Conservation (phyloP, 1,140 invertebrate genomes). For the Calosoma granatense region DNA sequence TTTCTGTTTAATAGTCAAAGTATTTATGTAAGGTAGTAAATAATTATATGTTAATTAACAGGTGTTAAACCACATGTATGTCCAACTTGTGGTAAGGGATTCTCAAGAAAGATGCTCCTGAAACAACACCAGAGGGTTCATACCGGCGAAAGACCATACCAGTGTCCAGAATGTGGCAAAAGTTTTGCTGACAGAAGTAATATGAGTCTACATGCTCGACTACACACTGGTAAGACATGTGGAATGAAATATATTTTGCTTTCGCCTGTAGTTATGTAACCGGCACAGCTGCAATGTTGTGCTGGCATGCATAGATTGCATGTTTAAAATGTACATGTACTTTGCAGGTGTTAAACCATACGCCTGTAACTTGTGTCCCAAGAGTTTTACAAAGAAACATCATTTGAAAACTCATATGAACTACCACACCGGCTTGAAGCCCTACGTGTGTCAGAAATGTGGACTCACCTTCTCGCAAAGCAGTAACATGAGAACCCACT, state of each 20-base stretch:
- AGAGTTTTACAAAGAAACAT: slow-evolving; percentile 80
- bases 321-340: not conserved
- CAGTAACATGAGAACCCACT: slow-evolving; percentile 69
- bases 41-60: too few relatives aligned
- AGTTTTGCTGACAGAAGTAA: slow-evolving; percentile 74
- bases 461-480: slow-evolving; percentile 64
- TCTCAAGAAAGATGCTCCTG: slow-evolving; percentile 71
- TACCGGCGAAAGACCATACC: slow-evolving; percentile 66
- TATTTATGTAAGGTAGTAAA: too few relatives aligned
- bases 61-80: slow-evolving; percentile 80
- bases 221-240: slow-evolving; percentile 58
- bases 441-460: slow-evolving; percentile 64
- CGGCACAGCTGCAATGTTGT: not conserved
- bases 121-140: slow-evolving; percentile 70
- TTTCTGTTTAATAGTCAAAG: too few relatives aligned
- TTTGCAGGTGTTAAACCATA: slow-evolving; percentile 72
- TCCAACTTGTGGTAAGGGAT: slow-evolving; percentile 72
- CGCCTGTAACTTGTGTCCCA: slow-evolving; percentile 70
- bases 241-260: too few relatives aligned
- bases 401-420: slow-evolving; percentile 77
- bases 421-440: slow-evolving; percentile 66
- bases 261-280: not conserved
- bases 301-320: not conserved
- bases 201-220: slow-evolving; percentile 65
- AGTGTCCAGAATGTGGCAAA: slow-evolving; percentile 56